These are phyloP conservation scores for Drosophila burlai DNA, from an alignment of 1,140 invertebrate genomes.

Conservation along the genomic window DNA sequence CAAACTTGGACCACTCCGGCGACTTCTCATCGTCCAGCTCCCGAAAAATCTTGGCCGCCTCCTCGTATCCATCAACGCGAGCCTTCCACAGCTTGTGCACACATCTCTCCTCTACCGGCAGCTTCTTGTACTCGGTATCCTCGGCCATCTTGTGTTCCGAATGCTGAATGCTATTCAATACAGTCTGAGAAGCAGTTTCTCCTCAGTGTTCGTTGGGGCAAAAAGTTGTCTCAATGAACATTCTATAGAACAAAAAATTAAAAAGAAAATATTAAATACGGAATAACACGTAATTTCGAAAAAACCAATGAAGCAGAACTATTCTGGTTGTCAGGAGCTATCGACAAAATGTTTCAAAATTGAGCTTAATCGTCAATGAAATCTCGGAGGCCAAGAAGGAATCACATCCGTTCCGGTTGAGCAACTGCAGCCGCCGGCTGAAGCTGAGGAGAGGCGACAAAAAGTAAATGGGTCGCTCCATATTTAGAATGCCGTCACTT, in stretches of 20 bases:
- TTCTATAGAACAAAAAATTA: conserved; percentile 9
- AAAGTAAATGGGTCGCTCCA: conserved; percentile 66
- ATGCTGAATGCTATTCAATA: conserved; percentile 6
- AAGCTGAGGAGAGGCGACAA: conserved; percentile 49
- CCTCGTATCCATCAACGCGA: conserved; percentile 96
- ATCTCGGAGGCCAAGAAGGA: conserved; percentile 45
- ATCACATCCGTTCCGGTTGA: conserved; percentile 50
- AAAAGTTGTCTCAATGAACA: conserved; percentile 25
- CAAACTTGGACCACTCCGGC: conserved; percentile 96
- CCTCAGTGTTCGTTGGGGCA: conserved; percentile 21
- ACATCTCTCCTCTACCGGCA: conserved; percentile 95
- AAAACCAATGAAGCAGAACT: conserved; percentile 52
- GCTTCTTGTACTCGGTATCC: conserved; percentile 96
- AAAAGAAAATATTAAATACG: conserved; percentile 8
- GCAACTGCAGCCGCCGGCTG: conserved; percentile 16
- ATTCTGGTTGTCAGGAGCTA: conserved; percentile 41
- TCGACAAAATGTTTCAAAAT: conserved; percentile 68
- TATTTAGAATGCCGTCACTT: conserved; percentile 63
- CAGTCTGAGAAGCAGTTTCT: conserved; percentile 11
- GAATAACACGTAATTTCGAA: conserved; percentile 15
- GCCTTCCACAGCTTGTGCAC: conserved; percentile 98
- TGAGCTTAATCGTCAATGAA: conserved; percentile 73
- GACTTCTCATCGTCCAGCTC: conserved; percentile 96
- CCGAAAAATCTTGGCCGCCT: conserved; percentile 94
- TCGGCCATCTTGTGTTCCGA: conserved; percentile 89